Percentiles rank a stretch among this genome's conserved stretches.
Evolutionary conservation across 2,888 invertebrate species (phyloP).

Genomic region (Acronicta alni): DNA sequence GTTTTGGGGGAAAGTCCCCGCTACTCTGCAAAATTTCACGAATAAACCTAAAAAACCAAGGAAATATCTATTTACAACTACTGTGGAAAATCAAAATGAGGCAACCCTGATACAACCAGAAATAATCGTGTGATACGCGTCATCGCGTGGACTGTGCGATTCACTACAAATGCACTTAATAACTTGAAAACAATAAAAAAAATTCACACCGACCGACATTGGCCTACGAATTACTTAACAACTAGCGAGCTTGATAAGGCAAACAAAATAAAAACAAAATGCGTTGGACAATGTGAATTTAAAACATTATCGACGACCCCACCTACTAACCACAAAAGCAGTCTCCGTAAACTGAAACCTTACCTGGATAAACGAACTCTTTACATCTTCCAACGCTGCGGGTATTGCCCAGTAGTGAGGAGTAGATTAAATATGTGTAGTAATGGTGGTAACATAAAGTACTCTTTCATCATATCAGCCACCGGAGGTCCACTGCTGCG

Average conservation of each 20-base stretch:
- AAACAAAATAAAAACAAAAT: slow-evolving; percentile 2
- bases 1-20: slow-evolving; percentile 35
- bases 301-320: neutral
- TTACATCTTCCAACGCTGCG: no score
- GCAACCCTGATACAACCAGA: neutral
- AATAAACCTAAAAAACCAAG: neutral
- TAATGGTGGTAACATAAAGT: no score
- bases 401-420: no score
- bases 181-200: slow-evolving; percentile 3
- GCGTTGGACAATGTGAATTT: neutral
- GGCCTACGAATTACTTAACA: neutral
- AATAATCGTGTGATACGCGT: neutral
- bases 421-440: no score
- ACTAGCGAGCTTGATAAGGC: slow-evolving; percentile 3
- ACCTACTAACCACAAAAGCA: neutral
- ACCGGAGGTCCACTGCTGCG: no score
- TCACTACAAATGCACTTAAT: neutral
- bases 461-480: no score
- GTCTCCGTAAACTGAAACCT: slow-evolving; percentile 1
- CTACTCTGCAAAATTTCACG: neutral
- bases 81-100: neutral
- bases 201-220: neutral
- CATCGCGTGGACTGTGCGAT: slow-evolving; percentile 9
- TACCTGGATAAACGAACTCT: slow-evolving; percentile 7
- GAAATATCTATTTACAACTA: slow-evolving; percentile 1